Conservation (phyloP, 2,888 invertebrate genomes). For the Dromius quadrimaculatus region DNA sequence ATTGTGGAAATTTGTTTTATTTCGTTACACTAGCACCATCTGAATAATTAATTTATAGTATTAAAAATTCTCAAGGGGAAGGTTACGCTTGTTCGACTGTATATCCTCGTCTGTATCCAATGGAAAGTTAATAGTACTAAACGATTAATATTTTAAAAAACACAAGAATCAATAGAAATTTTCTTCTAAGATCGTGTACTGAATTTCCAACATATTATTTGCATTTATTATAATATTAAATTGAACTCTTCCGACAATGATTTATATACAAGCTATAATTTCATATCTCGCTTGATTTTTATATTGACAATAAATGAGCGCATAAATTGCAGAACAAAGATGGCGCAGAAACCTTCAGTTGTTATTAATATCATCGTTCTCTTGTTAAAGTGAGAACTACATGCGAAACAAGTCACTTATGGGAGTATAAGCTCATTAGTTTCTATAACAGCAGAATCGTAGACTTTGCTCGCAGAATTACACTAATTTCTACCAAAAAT, state of each 20-base stretch:
- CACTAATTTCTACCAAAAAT: too few species aligned
- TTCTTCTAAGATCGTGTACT: too few species aligned
- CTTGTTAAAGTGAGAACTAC: not conserved
- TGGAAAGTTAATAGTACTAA: not conserved
- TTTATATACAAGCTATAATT: slow-evolving; percentile 16
- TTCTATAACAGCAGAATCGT: too few species aligned
- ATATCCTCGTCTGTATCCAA: too few species aligned
- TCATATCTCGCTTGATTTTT: not conserved
- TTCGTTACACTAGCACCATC: too few species aligned
- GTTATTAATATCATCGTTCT: slow-evolving; percentile 35
- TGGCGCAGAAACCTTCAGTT: slow-evolving; percentile 4
- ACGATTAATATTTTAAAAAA: not conserved
- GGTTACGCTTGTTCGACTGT: too few species aligned
- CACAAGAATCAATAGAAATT: not conserved
- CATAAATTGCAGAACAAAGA: slow-evolving; percentile 2
- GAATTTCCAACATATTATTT: too few species aligned
- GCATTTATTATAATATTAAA: too few species aligned
- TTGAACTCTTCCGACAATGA: slow-evolving; percentile 19
- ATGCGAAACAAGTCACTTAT: slow-evolving; percentile 6
- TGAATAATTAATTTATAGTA: too few species aligned
- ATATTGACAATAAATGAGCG: slow-evolving; percentile 1
- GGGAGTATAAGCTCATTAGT: slow-evolving; percentile 24
- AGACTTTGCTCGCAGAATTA: too few species aligned
- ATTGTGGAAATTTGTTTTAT: too few species aligned
- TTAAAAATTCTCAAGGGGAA: too few species aligned